A percentile compares a stretch with the other conserved stretches of the same genome.
These are phyloP conservation scores for Drosophila kambysellisi DNA, from an alignment of 2,888 invertebrate genomes.

Conservation along the genomic window DNA sequence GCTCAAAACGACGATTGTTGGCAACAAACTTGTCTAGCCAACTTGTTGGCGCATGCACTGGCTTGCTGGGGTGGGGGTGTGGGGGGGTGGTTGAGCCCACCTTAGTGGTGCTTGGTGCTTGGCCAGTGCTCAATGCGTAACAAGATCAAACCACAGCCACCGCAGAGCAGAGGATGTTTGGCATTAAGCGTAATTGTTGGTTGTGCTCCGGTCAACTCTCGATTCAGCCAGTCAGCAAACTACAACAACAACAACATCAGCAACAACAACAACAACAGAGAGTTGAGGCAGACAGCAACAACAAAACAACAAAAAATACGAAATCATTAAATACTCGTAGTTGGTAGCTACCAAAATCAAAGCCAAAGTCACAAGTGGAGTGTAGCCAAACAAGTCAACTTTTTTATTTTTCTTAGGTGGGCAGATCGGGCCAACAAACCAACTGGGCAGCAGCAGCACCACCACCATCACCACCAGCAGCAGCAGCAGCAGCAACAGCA, in stretches of 20 bases:
- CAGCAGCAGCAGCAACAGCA: conserved; percentile 38
- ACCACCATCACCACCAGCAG: conserved; percentile 31
- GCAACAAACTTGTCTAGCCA: conserved; percentile 1
- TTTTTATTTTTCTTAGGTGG: conserved; percentile 63
- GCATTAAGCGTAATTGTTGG: conserved; percentile 81
- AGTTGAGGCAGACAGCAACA: conserved; percentile 22
- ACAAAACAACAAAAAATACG: conserved; percentile 45
- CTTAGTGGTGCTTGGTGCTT: conserved; percentile 35
- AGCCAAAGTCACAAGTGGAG: conserved; percentile 79
- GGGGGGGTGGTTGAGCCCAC: conserved; percentile 33
- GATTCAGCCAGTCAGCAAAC: conserved; percentile 28
- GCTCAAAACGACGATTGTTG: conserved; percentile 30
- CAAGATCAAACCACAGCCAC: conserved; percentile 80
- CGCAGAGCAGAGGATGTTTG: conserved; percentile 79
- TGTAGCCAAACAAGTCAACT: conserved; percentile 72
- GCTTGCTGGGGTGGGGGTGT: background rate
- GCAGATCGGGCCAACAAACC: conserved; percentile 53
- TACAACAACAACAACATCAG: conserved; percentile 23
- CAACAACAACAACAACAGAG: conserved; percentile 11
- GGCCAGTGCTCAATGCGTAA: conserved; percentile 67
- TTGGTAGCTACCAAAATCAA: conserved; percentile 70
- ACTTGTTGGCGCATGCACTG: conserved; percentile 8
- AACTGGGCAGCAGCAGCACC: conserved; percentile 38
- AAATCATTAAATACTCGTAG: conserved; percentile 78
- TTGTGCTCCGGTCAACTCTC: conserved; percentile 48